Evolutionary conservation across 1,140 invertebrate genomes (phyloP), one percentile per base, ranked within the genome.

Genomic region (Oncopeltus fasciatus): DNA sequence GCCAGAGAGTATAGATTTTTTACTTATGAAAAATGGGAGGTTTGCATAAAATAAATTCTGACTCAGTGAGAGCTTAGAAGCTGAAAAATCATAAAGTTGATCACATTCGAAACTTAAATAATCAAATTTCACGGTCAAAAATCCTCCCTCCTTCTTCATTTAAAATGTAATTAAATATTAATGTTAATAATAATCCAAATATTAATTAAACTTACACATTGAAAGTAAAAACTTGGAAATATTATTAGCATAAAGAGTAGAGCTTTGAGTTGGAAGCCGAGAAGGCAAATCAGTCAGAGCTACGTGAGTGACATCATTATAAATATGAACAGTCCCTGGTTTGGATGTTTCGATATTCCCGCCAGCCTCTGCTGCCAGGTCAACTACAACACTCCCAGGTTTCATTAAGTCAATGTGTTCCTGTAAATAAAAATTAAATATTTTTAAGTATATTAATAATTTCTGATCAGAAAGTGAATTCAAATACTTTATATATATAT

Each of bases 181-280:
- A n/a, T n/a, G n/a, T n/a, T n/a, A n/a, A n/a, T n/a, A n/a, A n/a
- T n/a, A n/a, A n/a, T n/a, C n/a, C n/a, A n/a, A n/a, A n/a, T n/a
- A n/a, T n/a, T n/a, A n/a, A n/a, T n/a, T 18, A 57, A 26, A 63
- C 64, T 68, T 71, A 77, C 82, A 88, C 60, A 93, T 83, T 31
- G 88, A 90, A 1, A 92, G 73, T 0, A 93, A 73, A 67, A 93
- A 85, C 70, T 92, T 93, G 12, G 87, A 88, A 64, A 95, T 89
- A 71, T 94, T 95, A 73, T 95, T 94, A 12, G 85, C 87, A 73
- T 92, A 94, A 1, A 94, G 75, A 0, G 87, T 90, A 43, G 86
- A 90, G 49, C 87, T 85, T 72, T 93, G 90, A 1, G 90, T 88
- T 0, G 91, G 88, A 66, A 95, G 78, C 28, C 89, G 80, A 67